phyloP scores from a whole-genome alignment of 2,797 vertebrate species.

The Ptychadena robeensis region DNA sequence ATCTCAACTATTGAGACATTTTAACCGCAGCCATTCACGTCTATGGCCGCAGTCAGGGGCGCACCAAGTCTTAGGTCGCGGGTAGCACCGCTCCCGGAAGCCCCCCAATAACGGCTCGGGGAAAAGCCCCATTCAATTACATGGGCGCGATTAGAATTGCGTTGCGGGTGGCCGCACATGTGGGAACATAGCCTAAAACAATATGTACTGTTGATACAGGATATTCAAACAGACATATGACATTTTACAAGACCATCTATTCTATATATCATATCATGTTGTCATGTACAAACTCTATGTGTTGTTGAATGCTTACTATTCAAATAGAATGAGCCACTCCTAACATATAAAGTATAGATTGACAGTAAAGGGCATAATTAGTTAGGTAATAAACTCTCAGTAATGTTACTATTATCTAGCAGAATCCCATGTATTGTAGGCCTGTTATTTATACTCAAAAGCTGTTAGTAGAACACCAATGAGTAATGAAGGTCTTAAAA shows the following conservation, averaged over 20 bases:
- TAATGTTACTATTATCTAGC: neutral
- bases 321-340: neutral
- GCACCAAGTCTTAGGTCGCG: too few relatives aligned
- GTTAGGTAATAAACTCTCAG: neutral
- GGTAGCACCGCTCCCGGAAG: too few relatives aligned
- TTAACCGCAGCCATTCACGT: too few relatives aligned
- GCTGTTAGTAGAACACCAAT: too few relatives aligned
- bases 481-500: too few relatives aligned
- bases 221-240: neutral
- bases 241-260: constrained; percentile 6
- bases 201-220: neutral
- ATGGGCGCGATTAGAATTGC: too few relatives aligned
- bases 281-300: neutral
- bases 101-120: too few relatives aligned
- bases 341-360: constrained; percentile 12
- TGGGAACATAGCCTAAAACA: too few relatives aligned
- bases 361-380: neutral
- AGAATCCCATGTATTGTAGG: neutral
- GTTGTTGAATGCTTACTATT: neutral
- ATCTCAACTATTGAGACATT: too few relatives aligned
- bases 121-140: too few relatives aligned
- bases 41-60: too few relatives aligned
- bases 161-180: too few relatives aligned
- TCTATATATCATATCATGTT: neutral
- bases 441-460: neutral